These are phyloP conservation scores for Synanthedon myopaeformis DNA, from an alignment of 2,888 invertebrate genomes.

Conservation along the genomic window DNA sequence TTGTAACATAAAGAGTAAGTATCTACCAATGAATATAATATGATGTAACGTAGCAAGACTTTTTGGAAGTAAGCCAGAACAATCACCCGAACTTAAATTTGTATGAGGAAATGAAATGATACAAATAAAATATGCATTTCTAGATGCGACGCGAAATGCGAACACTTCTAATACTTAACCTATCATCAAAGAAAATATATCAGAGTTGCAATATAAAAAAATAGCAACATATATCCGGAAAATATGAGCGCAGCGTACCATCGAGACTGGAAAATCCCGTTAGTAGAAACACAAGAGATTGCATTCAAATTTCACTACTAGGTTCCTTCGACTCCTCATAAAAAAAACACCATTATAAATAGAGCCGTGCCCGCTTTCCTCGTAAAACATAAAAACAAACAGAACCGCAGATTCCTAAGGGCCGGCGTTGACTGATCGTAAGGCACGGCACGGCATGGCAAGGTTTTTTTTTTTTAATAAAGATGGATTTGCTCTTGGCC, in stretches of 20 bases:
- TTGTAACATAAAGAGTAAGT: too few species aligned
- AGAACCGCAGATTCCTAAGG: neutral
- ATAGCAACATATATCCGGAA: neutral
- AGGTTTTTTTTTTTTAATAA: too few species aligned
- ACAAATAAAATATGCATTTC: conserved; percentile 17
- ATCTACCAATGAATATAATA: neutral
- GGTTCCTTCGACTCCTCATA: conserved; percentile 12
- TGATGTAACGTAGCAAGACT: neutral
- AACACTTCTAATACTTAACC: neutral
- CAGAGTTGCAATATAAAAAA: neutral
- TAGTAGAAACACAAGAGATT: conserved; percentile 10
- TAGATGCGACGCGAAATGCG: neutral
- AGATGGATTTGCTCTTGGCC: too few species aligned
- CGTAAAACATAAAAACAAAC: conserved; percentile 3
- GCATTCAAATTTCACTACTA: conserved; percentile 9
- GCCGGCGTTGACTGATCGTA: too few species aligned
- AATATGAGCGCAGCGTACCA: too few species aligned
- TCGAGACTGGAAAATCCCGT: neutral
- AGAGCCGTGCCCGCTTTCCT: neutral
- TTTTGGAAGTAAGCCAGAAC: neutral
- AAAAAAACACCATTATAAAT: conserved; percentile 14
- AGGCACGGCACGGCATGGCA: too few species aligned
- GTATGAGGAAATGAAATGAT: conserved; percentile 34
- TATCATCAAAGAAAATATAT: neutral
- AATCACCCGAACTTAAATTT: conserved; percentile 9